These are phyloP conservation scores for Euschistus heros DNA, from an alignment of 1,140 invertebrate genomes.

Conservation along the genomic window DNA sequence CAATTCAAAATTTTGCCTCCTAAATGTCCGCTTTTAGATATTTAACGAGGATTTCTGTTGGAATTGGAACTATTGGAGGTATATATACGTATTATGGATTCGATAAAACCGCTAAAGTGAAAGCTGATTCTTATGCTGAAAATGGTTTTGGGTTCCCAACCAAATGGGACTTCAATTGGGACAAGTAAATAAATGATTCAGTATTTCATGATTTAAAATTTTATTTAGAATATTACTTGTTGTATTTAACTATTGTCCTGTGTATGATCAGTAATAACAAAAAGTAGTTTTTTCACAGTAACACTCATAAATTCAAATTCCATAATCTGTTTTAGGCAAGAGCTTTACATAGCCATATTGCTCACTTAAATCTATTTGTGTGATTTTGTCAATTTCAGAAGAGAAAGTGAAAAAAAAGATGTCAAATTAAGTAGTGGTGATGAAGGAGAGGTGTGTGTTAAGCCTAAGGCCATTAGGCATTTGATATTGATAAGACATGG, in stretches of 20 bases:
- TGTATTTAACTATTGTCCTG: neutral
- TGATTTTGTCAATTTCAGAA: neutral
- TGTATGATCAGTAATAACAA: too few species aligned
- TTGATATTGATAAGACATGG: constrained; percentile 89
- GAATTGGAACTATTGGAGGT: constrained; percentile 9
- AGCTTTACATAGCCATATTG: too few species aligned
- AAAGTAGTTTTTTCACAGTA: too few species aligned
- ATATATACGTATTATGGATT: constrained; percentile 3
- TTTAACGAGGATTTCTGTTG: constrained; percentile 9
- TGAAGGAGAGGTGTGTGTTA: constrained; percentile 30
- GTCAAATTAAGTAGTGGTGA: constrained; percentile 41
- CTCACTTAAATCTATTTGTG: too few species aligned
- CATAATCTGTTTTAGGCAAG: too few species aligned
- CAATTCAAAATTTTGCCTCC: neutral
- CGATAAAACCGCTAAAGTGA: neutral
- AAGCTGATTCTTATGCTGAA: neutral
- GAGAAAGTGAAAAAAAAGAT: constrained; percentile 26
- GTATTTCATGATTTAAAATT: neutral
- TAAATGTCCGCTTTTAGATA: neutral
- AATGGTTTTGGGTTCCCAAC: neutral
- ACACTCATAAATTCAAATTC: too few species aligned
- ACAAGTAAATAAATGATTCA: neutral
- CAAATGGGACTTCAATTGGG: constrained; percentile 15
- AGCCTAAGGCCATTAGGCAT: constrained; percentile 65
- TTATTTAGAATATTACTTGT: neutral